A percentile compares a stretch with the other conserved stretches of the same genome.
phyloP scores from a whole-genome alignment of 2,888 invertebrate species.

The Abrostola tripartita region DNA sequence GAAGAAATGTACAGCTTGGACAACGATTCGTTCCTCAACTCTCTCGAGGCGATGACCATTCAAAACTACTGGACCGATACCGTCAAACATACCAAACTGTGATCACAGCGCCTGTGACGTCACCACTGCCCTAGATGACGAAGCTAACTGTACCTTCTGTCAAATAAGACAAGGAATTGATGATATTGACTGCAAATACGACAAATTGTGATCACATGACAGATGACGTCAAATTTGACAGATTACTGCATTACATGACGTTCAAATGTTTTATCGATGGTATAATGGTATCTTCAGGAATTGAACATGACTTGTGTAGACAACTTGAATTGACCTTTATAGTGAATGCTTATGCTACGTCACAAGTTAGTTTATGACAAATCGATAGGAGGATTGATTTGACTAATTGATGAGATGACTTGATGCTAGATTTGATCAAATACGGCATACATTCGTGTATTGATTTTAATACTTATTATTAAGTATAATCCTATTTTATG shows the following conservation, averaged over 20 bases:
- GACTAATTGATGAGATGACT: not conserved
- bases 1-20: constrained; percentile 98
- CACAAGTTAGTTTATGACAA: constrained; percentile 4
- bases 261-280: constrained; percentile 23
- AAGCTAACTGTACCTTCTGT: constrained; percentile 11
- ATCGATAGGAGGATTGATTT: not conserved
- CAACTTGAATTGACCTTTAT: not conserved
- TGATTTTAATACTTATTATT: no score
- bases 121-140: constrained; percentile 15
- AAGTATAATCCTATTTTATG: no score
- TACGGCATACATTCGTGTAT: no score
- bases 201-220: constrained; percentile 5
- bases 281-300: constrained; percentile 23
- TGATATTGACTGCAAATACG: constrained; percentile 3
- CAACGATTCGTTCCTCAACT: constrained; percentile 97
- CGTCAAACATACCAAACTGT: constrained; percentile 96
- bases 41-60: constrained; percentile 97
- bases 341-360: not conserved
- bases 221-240: constrained; percentile 25
- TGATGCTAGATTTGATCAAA: not conserved
- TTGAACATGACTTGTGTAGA: constrained; percentile 25
- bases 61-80: constrained; percentile 98
- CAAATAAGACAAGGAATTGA: constrained; percentile 28
- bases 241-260: constrained; percentile 4
- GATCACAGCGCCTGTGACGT: constrained; percentile 64